phyloP scores from a whole-genome alignment of 2,888 invertebrate genomes.

The Cataglyphis rosenhaueri region DNA sequence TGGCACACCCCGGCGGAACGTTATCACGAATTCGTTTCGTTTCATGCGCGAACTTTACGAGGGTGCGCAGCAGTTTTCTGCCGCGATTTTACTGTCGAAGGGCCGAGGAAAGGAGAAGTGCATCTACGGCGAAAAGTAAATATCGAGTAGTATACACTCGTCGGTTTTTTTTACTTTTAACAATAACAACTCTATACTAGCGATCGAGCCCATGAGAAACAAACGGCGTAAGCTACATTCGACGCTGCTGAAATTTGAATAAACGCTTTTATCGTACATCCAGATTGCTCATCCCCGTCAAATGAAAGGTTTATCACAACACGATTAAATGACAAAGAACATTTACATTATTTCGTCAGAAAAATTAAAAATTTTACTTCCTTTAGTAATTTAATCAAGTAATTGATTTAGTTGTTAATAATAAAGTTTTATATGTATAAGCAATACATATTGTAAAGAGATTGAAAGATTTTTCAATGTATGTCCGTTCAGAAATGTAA shows the following conservation, averaged over 20 bases:
- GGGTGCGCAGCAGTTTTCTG: not conserved
- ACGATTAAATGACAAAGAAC: not conserved
- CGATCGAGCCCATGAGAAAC: not conserved
- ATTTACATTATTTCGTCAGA: not conserved
- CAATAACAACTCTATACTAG: not conserved
- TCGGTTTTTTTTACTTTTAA: not conserved
- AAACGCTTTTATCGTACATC: not conserved
- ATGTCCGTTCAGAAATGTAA: not conserved
- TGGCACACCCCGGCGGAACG: constrained; percentile 8
- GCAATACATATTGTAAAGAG: not conserved
- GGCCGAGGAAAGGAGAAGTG: not conserved
- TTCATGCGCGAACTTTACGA: constrained; percentile 31
- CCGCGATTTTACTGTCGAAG: not conserved
- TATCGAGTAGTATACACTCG: not conserved
- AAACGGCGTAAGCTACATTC: not conserved
- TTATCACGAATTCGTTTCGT: constrained; percentile 28
- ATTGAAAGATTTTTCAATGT: not conserved
- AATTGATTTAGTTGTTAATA: constrained; percentile 9
- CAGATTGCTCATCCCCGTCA: not conserved
- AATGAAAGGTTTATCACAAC: not conserved
- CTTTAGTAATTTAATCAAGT: not conserved
- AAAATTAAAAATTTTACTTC: not conserved
- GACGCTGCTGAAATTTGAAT: not conserved
- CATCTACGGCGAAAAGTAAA: not conserved
- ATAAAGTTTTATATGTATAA: constrained; percentile 3